Conservation (phyloP, 1,140 invertebrate species). For the Medauroidea extradentata region DNA sequence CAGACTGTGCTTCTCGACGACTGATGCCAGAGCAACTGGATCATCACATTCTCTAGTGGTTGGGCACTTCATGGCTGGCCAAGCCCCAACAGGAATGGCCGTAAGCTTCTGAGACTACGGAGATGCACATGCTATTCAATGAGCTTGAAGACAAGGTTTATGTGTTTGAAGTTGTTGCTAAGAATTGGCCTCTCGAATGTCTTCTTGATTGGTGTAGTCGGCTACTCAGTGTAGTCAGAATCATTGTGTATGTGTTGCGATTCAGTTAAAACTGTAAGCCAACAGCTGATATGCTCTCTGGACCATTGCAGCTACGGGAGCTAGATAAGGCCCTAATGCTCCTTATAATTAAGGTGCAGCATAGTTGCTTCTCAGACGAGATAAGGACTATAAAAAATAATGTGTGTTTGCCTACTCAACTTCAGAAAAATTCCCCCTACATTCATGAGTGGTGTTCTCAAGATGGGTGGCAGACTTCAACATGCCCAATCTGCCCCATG, state of each 20-base stretch:
- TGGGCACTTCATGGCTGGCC: background rate
- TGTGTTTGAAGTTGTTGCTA: background rate
- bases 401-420: background rate
- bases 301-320: background rate
- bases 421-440: constrained; percentile 1
- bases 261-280: no score
- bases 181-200: background rate
- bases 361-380: no score
- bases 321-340: background rate
- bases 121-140: background rate
- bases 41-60: background rate
- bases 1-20: constrained; percentile 25
- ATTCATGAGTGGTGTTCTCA: constrained; percentile 19
- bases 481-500: constrained; percentile 12
- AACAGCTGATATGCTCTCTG: background rate
- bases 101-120: no score
- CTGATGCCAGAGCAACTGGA: constrained; percentile 16
- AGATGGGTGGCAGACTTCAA: constrained; percentile 19
- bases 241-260: no score
- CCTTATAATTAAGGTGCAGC: background rate
- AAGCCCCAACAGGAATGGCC: no score
- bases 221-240: no score
- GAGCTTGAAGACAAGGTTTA: no score
- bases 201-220: no score
- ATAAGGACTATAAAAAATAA: background rate